A percentile compares a stretch with the other conserved stretches of the same genome.
These are phyloP conservation scores for Picus viridis DNA, from an alignment of 2,797 vertebrate species.

Conservation along the genomic window DNA sequence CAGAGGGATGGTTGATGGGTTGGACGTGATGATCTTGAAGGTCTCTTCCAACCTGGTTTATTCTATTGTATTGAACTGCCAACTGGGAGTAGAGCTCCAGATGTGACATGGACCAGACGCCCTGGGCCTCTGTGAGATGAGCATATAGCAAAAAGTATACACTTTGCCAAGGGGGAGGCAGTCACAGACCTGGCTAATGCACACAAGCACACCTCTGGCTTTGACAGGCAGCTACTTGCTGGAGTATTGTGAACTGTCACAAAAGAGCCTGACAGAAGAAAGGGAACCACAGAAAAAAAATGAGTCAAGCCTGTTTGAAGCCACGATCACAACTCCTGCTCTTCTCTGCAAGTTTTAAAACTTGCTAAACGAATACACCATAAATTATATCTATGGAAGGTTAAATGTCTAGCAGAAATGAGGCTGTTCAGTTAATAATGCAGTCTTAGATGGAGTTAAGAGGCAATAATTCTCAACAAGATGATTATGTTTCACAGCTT, in stretches of 20 bases:
- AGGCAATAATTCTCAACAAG: neutral
- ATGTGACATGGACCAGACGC: neutral
- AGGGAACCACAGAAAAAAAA: neutral
- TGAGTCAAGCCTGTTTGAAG: neutral
- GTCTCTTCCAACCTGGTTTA: too few species aligned
- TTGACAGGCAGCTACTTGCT: neutral
- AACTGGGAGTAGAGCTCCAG: neutral
- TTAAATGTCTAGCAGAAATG: conserved; percentile 9
- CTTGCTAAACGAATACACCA: neutral
- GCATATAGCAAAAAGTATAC: neutral
- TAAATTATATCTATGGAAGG: neutral
- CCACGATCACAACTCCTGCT: neutral
- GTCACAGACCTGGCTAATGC: neutral
- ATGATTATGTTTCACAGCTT: neutral
- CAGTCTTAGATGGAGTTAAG: neutral
- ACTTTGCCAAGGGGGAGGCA: neutral
- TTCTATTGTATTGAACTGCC: too few species aligned
- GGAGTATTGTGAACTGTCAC: neutral
- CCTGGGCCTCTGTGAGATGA: neutral
- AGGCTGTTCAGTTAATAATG: neutral
- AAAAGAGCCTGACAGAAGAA: neutral
- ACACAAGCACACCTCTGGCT: neutral
- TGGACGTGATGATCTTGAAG: too few species aligned
- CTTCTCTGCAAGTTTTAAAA: neutral
- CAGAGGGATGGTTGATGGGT: too few species aligned